These are phyloP conservation scores for Schizopygopsis malacanthus DNA, from an alignment of 2,797 vertebrate genomes.

Conservation along the genomic window DNA sequence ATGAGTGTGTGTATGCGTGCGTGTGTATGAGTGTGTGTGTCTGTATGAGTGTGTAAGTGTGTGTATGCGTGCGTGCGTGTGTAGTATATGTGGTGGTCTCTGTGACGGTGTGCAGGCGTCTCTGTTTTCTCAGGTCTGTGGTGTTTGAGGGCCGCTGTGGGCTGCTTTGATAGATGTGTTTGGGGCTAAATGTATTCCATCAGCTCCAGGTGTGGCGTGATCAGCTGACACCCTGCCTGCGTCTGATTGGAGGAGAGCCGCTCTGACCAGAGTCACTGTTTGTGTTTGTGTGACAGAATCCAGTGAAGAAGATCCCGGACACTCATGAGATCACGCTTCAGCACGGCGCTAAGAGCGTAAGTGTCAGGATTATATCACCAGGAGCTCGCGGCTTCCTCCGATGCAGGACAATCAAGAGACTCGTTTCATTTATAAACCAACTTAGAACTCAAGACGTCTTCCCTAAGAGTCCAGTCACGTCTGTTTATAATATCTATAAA, in stretches of 20 bases:
- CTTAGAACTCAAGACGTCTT: no score
- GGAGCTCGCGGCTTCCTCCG: no score
- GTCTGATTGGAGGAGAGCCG: background rate
- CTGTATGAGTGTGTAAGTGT: no score
- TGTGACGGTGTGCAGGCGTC: conserved; percentile 44
- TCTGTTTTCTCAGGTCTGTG: conserved; percentile 31
- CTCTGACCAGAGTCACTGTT: background rate
- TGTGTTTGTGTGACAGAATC: conserved; percentile 77
- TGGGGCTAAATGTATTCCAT: conserved; percentile 3
- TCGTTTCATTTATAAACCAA: no score
- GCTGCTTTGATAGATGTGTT: conserved; percentile 42
- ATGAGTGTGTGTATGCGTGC: no score
- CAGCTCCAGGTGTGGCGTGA: conserved; percentile 33
- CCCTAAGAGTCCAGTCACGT: no score
- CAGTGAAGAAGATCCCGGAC: conserved; percentile 94
- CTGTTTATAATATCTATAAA: no score
- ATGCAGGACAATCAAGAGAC: no score
- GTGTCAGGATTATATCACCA: conserved; percentile 54
- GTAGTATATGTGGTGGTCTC: conserved; percentile 30
- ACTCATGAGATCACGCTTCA: conserved; percentile 95
- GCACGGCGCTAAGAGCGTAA: conserved; percentile 94
- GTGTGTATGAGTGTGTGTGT: no score
- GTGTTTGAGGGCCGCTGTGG: conserved; percentile 25
- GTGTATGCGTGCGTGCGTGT: background rate
- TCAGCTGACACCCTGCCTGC: background rate